Base-by-base conservation (phyloP, 2,888 invertebrate species). In the Orthonychiurus folsomi region DNA sequence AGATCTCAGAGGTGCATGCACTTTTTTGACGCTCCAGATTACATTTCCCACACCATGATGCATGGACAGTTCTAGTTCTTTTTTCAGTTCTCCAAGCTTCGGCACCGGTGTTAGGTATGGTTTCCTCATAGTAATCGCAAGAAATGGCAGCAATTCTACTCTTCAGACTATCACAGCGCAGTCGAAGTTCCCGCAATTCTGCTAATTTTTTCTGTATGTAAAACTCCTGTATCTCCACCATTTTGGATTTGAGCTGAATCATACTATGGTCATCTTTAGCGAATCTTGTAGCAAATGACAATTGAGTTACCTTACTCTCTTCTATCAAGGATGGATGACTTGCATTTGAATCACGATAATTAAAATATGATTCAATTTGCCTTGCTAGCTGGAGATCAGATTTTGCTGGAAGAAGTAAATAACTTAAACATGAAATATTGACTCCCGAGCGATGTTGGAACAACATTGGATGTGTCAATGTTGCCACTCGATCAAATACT, bases 361-460 rank as follows among this genome's bases (percentile, higher is more conserved):
- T 48, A 48, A 48, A 48, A n/a, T 48, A 48, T n/a, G 12, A 15
- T 48, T 48, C 48, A 15, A 48, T 12, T n/a, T 15, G 15, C 12
- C 12, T 15, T 48, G n/a, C 15, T 48, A 15, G 48, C 12, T 48
- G 48, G 15, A 48, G 12, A 15, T 12, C n/a, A 12, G 48, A 15
- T 48, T n/a, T 48, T 48, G 15, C 20, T 0, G 65, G 63, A 25
- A 64, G 27, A 3, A 67, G 28, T 1, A 67, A 50, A 1, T 53
- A n/a, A 0, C 50, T 24, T 5, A 63, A 47, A 2, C 48, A n/a
- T 27, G 15, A 1, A 0, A 37, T 12, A 1, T 67, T 27, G 1
- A 67, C 50, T 26, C 63, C 67, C 15, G 55, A n/a, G 15, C 15
- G 18, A 50, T 67, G 63, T 20, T 66, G 54, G 1, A 5, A 21